phyloP scores from a whole-genome alignment of 1,140 invertebrate genomes.

The Eumeta japonica region DNA sequence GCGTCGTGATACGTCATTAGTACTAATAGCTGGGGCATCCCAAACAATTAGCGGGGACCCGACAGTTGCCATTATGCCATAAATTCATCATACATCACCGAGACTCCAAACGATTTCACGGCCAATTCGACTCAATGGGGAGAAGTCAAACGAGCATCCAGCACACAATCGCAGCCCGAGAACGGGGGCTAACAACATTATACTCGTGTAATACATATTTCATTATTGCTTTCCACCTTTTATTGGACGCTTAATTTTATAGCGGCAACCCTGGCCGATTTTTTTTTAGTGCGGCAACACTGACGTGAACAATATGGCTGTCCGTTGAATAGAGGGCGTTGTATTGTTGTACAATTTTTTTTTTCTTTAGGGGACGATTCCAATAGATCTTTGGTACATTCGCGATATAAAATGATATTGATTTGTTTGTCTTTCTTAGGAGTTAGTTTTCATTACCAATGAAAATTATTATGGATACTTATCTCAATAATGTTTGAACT shows the following conservation, averaged over 20 bases:
- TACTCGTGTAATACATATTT: slow-evolving; percentile 57
- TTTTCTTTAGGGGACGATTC: no score
- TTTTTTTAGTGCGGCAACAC: slow-evolving; percentile 29
- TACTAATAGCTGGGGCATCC: no score
- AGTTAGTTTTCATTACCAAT: slow-evolving; percentile 28
- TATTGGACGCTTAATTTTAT: slow-evolving; percentile 52
- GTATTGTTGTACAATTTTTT: slow-evolving; percentile 53
- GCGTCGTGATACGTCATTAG: no score
- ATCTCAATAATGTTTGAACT: no score
- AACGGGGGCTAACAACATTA: slow-evolving; percentile 54
- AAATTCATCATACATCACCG: slow-evolving; percentile 32
- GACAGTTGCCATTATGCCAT: no score
- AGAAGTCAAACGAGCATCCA: slow-evolving; percentile 47
- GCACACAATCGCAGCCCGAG: slow-evolving; percentile 24
- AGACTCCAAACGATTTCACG: slow-evolving; percentile 36
- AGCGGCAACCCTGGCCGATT: slow-evolving; percentile 32
- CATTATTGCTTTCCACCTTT: slow-evolving; percentile 50
- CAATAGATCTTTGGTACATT: no score
- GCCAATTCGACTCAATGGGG: slow-evolving; percentile 41
- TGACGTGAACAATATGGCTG: slow-evolving; percentile 26
- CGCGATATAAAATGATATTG: slow-evolving; percentile 19
- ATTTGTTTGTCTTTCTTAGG: slow-evolving; percentile 22
- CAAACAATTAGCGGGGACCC: no score
- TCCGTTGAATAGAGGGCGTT: slow-evolving; percentile 44
- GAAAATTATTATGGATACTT: no score